These are phyloP conservation scores for Nasua narica DNA, from an alignment of 2,797 vertebrate species.

Conservation along the genomic window DNA sequence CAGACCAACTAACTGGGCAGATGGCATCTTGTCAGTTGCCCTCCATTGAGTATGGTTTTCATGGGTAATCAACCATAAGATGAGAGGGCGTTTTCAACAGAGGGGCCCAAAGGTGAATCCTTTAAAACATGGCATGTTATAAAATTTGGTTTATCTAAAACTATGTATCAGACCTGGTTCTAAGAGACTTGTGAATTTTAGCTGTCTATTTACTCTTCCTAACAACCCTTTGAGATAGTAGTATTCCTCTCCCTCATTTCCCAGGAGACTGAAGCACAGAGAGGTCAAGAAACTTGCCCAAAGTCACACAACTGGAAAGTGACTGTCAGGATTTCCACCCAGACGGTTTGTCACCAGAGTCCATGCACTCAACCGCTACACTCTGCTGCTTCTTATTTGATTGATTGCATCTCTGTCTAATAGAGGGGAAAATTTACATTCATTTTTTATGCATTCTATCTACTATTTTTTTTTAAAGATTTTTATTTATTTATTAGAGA, in stretches of 20 bases:
- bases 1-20: fast-evolving
- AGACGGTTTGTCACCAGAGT: neutral
- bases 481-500: too few relatives aligned
- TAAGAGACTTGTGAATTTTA: neutral
- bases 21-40: neutral
- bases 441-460: neutral
- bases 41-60: neutral
- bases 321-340: neutral
- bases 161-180: neutral
- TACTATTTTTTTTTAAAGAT: too few relatives aligned
- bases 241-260: neutral
- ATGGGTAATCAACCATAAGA: neutral
- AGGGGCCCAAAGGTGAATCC: neutral
- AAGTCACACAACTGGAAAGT: neutral
- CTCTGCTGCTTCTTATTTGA: neutral
- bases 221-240: neutral
- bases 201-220: neutral
- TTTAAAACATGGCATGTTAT: neutral
- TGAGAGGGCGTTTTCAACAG: neutral
- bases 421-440: neutral
- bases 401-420: neutral
- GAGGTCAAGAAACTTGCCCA: neutral
- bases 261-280: neutral
- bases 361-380: neutral
- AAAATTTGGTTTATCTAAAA: neutral